These are phyloP conservation scores for Latrodectus elegans DNA, from an alignment of 2,888 invertebrate genomes.

Conservation along the genomic window DNA sequence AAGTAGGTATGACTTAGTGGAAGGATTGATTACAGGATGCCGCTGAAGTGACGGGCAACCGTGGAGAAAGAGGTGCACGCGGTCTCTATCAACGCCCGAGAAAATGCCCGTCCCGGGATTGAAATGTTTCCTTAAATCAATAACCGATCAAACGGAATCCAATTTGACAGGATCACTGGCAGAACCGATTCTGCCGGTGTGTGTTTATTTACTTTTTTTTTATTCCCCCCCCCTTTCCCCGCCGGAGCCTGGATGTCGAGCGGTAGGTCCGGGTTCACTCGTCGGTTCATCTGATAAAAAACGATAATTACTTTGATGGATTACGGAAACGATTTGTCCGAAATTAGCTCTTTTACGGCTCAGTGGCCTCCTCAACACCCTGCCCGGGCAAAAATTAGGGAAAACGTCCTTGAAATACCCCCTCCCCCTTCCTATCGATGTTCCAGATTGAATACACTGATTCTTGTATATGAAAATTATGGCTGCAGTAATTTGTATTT, in stretches of 20 bases:
- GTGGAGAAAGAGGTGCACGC: background rate
- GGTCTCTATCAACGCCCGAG: background rate
- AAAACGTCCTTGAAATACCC: background rate
- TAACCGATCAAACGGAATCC: constrained; percentile 36
- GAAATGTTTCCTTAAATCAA: constrained; percentile 52
- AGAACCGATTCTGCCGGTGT: background rate
- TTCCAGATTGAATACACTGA: background rate
- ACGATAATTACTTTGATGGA: constrained; percentile 68
- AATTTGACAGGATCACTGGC: constrained; percentile 45
- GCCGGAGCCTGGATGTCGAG: constrained; percentile 41
- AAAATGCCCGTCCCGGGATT: constrained; percentile 9
- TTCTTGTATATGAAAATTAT: too few relatives aligned
- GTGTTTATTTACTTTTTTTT: constrained; percentile 15
- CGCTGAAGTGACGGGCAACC: background rate
- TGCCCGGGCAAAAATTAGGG: background rate
- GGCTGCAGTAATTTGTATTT: too few relatives aligned
- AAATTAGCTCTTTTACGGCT: constrained; percentile 42
- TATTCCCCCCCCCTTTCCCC: background rate
- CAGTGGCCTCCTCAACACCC: background rate
- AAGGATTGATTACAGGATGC: too few relatives aligned
- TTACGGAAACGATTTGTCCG: constrained; percentile 68
- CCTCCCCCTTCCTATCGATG: background rate
- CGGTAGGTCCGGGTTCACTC: constrained; percentile 43
- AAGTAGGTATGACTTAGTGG: too few relatives aligned
- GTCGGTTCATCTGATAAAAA: constrained; percentile 51